These are phyloP conservation scores for Drepana falcataria DNA, from an alignment of 2,888 invertebrate genomes.

Conservation along the genomic window DNA sequence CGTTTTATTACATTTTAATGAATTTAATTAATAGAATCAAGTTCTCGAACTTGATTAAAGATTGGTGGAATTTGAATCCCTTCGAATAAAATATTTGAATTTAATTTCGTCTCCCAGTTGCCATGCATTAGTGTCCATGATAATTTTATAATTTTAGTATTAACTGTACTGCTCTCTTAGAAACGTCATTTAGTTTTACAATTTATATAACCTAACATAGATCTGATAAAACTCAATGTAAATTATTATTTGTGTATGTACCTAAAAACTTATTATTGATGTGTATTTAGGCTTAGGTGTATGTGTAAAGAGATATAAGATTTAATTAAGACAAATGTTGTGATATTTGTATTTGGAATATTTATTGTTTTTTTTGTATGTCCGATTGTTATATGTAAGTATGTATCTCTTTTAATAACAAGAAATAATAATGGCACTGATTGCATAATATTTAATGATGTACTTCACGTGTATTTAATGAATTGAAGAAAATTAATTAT, in stretches of 20 bases:
- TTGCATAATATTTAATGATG: too few species aligned
- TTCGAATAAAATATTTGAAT: slow-evolving; percentile 20
- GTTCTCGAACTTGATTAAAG: too few species aligned
- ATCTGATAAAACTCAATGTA: slow-evolving; percentile 57
- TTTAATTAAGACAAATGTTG: slow-evolving; percentile 71
- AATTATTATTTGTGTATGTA: slow-evolving; percentile 52
- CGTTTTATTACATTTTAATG: too few species aligned
- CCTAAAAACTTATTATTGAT: slow-evolving; percentile 60
- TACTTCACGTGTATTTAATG: not conserved
- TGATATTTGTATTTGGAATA: slow-evolving; percentile 80
- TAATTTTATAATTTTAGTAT: slow-evolving; percentile 50
- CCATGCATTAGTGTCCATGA: slow-evolving; percentile 62
- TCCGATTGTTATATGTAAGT: not conserved
- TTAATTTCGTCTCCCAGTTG: slow-evolving; percentile 65
- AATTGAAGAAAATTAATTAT: too few species aligned
- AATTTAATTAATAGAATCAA: too few species aligned
- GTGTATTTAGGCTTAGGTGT: slow-evolving; percentile 61
- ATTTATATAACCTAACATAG: slow-evolving; percentile 22
- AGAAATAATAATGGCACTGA: too few species aligned
- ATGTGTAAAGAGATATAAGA: slow-evolving; percentile 69
- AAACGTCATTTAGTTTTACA: slow-evolving; percentile 29
- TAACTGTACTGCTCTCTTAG: slow-evolving; percentile 44
- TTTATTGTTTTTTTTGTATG: slow-evolving; percentile 46
- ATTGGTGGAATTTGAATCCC: slow-evolving; percentile 8
- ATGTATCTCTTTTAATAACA: not conserved